phyloP scores from a whole-genome alignment of 1,140 invertebrate species.

The Eumeta japonica region DNA sequence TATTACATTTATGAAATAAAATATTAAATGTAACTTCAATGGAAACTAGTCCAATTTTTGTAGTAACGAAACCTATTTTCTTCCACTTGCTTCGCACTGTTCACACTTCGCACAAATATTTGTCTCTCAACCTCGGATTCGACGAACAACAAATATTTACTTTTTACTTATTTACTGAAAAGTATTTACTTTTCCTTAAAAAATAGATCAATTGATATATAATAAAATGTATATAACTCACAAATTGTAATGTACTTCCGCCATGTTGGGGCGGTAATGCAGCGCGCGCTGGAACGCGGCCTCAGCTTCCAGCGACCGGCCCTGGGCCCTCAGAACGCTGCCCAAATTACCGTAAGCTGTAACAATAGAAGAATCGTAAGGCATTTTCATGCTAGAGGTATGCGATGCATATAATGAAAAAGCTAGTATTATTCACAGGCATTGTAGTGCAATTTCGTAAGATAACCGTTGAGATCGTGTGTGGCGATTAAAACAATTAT shows the following conservation, averaged over 20 bases:
- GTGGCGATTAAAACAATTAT: constrained; percentile 3
- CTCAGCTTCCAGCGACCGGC: constrained; percentile 81
- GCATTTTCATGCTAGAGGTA: background rate
- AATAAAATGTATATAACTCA: constrained; percentile 72
- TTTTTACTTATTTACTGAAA: constrained; percentile 20
- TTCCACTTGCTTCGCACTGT: background rate
- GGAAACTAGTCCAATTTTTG: constrained; percentile 45
- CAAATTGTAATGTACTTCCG: constrained; percentile 96
- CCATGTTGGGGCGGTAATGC: constrained; percentile 88
- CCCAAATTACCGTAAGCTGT: constrained; percentile 91
- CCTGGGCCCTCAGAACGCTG: constrained; percentile 85
- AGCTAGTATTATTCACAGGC: background rate
- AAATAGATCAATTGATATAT: no score
- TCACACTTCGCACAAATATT: no score
- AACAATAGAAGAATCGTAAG: constrained; percentile 37
- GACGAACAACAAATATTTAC: no score
- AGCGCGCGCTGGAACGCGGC: constrained; percentile 83
- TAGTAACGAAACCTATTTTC: constrained; percentile 15
- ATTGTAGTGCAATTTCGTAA: no score
- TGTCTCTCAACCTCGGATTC: no score
- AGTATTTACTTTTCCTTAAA: constrained; percentile 25
- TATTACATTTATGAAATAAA: no score
- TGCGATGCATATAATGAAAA: constrained; percentile 3
- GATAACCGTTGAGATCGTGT: no score
- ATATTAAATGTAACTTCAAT: no score